These are phyloP conservation scores for Xenops minutus DNA, from an alignment of 2,797 vertebrate species.

Conservation along the genomic window DNA sequence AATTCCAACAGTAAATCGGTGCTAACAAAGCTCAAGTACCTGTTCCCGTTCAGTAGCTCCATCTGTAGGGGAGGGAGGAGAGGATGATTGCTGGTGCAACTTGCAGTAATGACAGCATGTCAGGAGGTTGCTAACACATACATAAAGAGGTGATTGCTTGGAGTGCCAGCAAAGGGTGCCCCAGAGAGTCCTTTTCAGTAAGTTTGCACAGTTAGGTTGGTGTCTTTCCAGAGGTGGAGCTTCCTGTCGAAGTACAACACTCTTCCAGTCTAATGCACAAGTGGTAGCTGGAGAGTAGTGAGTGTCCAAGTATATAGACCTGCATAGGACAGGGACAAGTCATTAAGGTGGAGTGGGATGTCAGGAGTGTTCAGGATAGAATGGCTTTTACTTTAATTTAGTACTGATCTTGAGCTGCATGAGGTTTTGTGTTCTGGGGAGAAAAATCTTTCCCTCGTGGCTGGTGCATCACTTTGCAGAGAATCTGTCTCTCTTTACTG, in stretches of 20 bases:
- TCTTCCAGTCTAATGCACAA: background rate
- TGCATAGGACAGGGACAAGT: background rate
- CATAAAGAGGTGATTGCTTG: conserved; percentile 25
- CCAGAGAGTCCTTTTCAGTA: conserved; percentile 20
- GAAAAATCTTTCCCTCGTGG: background rate
- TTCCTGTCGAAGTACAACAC: background rate
- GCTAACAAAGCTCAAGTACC: conserved; percentile 37
- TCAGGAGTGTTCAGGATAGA: background rate
- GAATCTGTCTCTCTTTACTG: background rate
- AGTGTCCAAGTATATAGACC: background rate
- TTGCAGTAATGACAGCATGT: background rate
- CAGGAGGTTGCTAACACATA: conserved; percentile 1
- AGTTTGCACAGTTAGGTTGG: background rate
- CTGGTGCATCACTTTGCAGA: background rate
- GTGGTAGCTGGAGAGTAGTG: conserved; percentile 1
- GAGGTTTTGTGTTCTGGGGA: background rate
- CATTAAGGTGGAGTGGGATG: background rate
- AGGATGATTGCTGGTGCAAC: background rate
- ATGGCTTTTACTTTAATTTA: conserved; percentile 48
- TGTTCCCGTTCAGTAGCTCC: conserved; percentile 28
- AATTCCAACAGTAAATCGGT: background rate
- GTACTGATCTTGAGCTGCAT: background rate
- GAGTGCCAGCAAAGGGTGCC: conserved; percentile 10
- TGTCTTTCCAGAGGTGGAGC: background rate
- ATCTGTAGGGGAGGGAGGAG: background rate